Evolutionary conservation across 2,888 invertebrate genomes (phyloP), one percentile per base, ranked within the genome.

Genomic region (Tenthredo notha): DNA sequence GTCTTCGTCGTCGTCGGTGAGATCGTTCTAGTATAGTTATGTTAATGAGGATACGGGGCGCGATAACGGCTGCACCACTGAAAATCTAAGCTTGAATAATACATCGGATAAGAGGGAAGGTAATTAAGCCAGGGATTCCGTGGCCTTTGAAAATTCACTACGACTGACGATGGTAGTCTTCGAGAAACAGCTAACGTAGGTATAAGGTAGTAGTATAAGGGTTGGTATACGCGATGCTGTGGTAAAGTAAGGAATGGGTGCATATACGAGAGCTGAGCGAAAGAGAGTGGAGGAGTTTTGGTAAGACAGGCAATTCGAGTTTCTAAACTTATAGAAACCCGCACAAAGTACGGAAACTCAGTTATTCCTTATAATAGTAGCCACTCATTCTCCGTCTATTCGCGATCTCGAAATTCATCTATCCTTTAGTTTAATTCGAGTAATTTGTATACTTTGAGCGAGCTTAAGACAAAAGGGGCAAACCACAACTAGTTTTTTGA

Each of bases 21-120:
- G 33, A 58, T 61, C 40, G 58, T 15, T 33, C 78, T 21, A 33
- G 54, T 70, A 40, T 82, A 74, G 75, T 67, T 82, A 70, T 82
- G 85, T 54, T 72, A 72, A 82, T 72, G 85, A 82, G 43, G n/a
- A 67, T 84, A 12, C 29, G 77, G 58, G 12, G 43, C 50, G 67
- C 65, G 85, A 85, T 29, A 85, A 72, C 82, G 82, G 80, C 37
- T 37, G 15, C 50, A 43, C 54, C 47, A 40, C n/a, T 80, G 70
- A 82, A 82, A 82, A 85, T 80, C n/a, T 70, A 29, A 72, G 80
- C 72, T 70, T 70, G 58, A 82, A 85, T 82, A 82, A 72, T 82
- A 72, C 40, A 58, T 58, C 40, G 40, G 85, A 85, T 82, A 85
- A 82, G 80, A 18, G 80, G 47, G 29, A 67, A 43, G 83, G 80